These are phyloP conservation scores for Cancer borealis DNA, from an alignment of 2,888 invertebrate species.

Conservation along the genomic window DNA sequence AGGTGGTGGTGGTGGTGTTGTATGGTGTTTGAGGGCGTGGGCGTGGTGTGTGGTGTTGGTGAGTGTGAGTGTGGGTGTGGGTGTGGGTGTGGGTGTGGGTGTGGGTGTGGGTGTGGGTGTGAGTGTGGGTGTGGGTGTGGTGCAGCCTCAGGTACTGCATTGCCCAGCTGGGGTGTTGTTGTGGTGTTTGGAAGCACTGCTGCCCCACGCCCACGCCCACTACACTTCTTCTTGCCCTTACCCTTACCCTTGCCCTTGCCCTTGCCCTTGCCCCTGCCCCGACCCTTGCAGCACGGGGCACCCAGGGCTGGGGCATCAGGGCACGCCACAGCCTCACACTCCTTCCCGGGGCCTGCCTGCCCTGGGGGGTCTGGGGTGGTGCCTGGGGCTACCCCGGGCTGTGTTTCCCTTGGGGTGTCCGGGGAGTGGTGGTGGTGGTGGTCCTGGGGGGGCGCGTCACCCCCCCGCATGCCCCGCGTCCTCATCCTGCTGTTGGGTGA, in stretches of 20 bases:
- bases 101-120: background rate
- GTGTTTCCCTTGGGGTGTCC: background rate
- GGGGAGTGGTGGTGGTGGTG: background rate
- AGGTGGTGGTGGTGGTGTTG: background rate
- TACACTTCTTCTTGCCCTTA: background rate
- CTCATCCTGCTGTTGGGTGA: slow-evolving; percentile 33
- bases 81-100: background rate
- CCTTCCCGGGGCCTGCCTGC: background rate
- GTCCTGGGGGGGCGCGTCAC: background rate
- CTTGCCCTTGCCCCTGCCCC: background rate
- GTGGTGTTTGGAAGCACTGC: slow-evolving; percentile 32
- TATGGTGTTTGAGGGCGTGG: too few species aligned
- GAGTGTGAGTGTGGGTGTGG: background rate
- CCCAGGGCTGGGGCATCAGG: background rate
- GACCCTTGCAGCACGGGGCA: background rate
- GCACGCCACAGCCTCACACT: background rate
- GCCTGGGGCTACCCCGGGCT: background rate
- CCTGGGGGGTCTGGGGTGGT: background rate
- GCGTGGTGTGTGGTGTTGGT: background rate
- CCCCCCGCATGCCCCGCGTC: slow-evolving; percentile 25
- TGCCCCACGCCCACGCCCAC: background rate
- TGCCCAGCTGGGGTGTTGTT: background rate
- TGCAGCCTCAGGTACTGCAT: background rate
- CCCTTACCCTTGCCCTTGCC: slow-evolving; percentile 18
- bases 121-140: background rate